Evolutionary conservation across 2,797 vertebrate species (phyloP).

Genomic region (Acipenser ruthenus): DNA sequence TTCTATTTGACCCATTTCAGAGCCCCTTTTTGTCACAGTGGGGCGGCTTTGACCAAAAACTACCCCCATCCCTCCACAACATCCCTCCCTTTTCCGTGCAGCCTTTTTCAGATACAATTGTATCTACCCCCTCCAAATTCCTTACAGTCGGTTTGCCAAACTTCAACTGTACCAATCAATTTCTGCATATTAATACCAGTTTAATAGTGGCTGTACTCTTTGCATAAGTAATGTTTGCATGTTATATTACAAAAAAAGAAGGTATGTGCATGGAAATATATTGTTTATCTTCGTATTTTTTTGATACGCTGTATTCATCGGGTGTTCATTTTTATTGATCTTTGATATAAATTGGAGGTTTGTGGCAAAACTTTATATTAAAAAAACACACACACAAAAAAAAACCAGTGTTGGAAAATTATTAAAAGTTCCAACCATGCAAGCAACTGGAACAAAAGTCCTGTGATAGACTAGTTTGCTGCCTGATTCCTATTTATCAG

Average conservation of each 20-base stretch:
- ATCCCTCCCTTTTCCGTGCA: conserved; percentile 30
- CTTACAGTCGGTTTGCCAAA: conserved; percentile 62
- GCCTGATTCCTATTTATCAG: conserved; percentile 78
- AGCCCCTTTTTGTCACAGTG: conserved; percentile 20
- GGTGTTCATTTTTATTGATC: conserved; percentile 87
- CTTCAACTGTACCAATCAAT: conserved; percentile 51
- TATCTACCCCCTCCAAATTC: conserved; percentile 31
- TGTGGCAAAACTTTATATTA: conserved; percentile 83
- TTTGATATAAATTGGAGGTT: conserved; percentile 90
- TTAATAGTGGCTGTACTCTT: conserved; percentile 68
- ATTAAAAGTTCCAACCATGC: conserved; percentile 55
- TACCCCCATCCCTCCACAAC: conserved; percentile 2
- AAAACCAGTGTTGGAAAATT: conserved; percentile 56
- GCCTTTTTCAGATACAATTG: conserved; percentile 37
- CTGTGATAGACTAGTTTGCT: conserved; percentile 76
- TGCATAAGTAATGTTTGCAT: conserved; percentile 84
- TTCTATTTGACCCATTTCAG: conserved; percentile 18
- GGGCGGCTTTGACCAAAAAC: conserved; percentile 14
- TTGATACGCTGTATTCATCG: conserved; percentile 85
- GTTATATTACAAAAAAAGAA: conserved; percentile 61
- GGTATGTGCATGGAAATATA: conserved; percentile 72
- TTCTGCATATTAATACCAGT: conserved; percentile 65
- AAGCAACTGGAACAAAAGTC: conserved; percentile 59
- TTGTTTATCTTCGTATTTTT: conserved; percentile 78
- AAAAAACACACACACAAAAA: conserved; percentile 43